phyloP scores from a whole-genome alignment of 2,888 invertebrate genomes.

The Tridacna gigas region DNA sequence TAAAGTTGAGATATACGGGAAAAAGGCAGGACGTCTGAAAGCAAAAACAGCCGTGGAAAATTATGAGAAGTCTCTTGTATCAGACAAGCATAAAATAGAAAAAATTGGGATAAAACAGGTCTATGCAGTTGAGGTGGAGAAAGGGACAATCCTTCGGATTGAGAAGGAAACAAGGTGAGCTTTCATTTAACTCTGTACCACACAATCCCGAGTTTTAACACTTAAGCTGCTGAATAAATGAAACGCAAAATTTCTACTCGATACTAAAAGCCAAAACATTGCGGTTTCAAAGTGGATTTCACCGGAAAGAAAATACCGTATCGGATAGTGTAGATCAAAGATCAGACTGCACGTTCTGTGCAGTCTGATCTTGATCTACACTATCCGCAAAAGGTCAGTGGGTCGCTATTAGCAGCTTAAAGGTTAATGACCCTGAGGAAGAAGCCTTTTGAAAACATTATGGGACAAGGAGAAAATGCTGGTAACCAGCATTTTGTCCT shows the following conservation, averaged over 20 bases:
- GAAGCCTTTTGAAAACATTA: no score
- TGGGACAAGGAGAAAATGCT: no score
- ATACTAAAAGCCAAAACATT: no score
- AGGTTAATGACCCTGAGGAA: no score
- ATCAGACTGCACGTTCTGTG: no score
- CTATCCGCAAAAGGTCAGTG: no score
- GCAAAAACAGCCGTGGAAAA: slow-evolving; percentile 29
- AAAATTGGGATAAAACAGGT: slow-evolving; percentile 45
- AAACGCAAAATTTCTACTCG: neutral
- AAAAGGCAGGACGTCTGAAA: slow-evolving; percentile 18
- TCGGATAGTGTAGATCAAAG: no score
- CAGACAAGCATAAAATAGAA: slow-evolving; percentile 27
- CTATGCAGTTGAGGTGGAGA: slow-evolving; percentile 21
- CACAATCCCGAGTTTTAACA: neutral
- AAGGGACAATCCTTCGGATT: slow-evolving; percentile 42
- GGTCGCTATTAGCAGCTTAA: no score
- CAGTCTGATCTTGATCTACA: no score
- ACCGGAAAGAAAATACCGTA: no score
- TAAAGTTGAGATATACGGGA: slow-evolving; percentile 23
- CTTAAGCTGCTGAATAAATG: neutral
- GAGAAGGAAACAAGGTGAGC: slow-evolving; percentile 47
- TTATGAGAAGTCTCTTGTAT: slow-evolving; percentile 12
- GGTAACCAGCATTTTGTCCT: no score
- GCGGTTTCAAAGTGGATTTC: no score
- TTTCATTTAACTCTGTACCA: neutral